These are phyloP conservation scores for Philereme vetulata DNA, from an alignment of 2,888 invertebrate species.

Conservation along the genomic window DNA sequence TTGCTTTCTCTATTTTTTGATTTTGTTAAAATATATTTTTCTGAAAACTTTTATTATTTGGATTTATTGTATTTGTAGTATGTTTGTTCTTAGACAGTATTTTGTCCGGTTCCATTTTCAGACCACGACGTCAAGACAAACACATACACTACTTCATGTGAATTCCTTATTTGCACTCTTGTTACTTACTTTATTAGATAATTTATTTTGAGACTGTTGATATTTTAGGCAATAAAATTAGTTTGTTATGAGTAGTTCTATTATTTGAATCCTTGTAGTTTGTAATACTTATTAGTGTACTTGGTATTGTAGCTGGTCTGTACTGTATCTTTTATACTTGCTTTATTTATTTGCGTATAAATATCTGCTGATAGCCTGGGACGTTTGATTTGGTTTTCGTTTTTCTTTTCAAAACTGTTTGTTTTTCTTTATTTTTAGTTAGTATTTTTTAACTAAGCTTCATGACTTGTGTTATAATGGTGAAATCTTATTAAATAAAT, in stretches of 20 bases:
- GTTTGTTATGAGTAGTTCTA: conserved; percentile 17
- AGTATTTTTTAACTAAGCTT: no score
- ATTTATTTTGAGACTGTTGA: conserved; percentile 33
- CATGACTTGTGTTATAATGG: no score
- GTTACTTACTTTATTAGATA: conserved; percentile 24
- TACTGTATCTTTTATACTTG: conserved; percentile 23
- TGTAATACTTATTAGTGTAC: conserved; percentile 6
- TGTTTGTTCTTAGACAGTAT: conserved; percentile 52
- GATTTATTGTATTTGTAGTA: no score
- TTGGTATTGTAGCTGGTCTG: conserved; percentile 12
- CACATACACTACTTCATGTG: conserved; percentile 70
- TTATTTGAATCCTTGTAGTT: conserved; percentile 26
- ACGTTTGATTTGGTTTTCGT: conserved; percentile 31
- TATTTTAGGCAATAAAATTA: conserved; percentile 32
- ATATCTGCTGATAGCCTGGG: conserved; percentile 30
- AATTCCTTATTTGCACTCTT: conserved; percentile 36
- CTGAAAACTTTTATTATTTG: no score
- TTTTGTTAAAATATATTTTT: no score
- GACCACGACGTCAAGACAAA: conserved; percentile 70
- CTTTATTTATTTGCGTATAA: conserved; percentile 29
- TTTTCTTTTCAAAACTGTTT: conserved; percentile 3
- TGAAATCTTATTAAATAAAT: no score
- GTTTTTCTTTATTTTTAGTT: no score
- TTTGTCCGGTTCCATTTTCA: conserved; percentile 66
- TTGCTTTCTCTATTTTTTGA: no score